Conservation (phyloP, 2,797 vertebrate genomes). For the Echiichthys vipera region DNA sequence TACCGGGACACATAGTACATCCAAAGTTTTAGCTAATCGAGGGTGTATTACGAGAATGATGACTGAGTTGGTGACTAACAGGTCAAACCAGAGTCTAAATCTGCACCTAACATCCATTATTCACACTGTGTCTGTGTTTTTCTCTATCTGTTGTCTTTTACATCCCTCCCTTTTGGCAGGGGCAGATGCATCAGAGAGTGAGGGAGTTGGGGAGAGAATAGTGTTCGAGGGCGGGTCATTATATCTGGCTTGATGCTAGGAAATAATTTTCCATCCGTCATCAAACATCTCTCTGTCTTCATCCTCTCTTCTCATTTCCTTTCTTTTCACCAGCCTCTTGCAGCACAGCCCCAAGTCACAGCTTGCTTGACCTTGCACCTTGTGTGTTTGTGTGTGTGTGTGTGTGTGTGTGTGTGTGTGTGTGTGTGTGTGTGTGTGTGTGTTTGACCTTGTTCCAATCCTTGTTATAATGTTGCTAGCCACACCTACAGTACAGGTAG, state of each 20-base stretch:
- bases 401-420: slow-evolving; percentile 6
- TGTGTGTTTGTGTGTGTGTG: background rate
- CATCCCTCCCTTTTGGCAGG: slow-evolving; percentile 17
- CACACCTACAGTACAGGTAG: slow-evolving; percentile 54
- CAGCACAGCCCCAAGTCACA: slow-evolving; percentile 48
- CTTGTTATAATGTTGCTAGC: slow-evolving; percentile 51
- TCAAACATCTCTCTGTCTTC: slow-evolving; percentile 29
- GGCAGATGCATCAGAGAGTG: slow-evolving; percentile 46
- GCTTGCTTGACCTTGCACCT: slow-evolving; percentile 65
- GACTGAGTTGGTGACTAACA: slow-evolving; percentile 39
- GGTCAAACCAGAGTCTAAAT: slow-evolving; percentile 46
- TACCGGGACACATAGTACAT: background rate
- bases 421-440: slow-evolving; percentile 6
- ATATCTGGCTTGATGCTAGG: slow-evolving; percentile 32
- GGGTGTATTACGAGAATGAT: slow-evolving; percentile 13
- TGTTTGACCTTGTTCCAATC: slow-evolving; percentile 61
- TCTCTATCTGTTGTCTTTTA: slow-evolving; percentile 31
- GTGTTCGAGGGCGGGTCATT: slow-evolving; percentile 35
- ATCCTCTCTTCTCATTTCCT: slow-evolving; percentile 41
- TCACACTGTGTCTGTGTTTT: slow-evolving; percentile 22
- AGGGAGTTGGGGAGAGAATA: slow-evolving; percentile 16
- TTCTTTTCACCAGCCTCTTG: slow-evolving; percentile 36
- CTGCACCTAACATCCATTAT: slow-evolving; percentile 50
- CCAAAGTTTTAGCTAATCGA: slow-evolving; percentile 26
- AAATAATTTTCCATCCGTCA: slow-evolving; percentile 53